Conservation (phyloP, 2,888 invertebrate species). For the Spilarctia lutea region DNA sequence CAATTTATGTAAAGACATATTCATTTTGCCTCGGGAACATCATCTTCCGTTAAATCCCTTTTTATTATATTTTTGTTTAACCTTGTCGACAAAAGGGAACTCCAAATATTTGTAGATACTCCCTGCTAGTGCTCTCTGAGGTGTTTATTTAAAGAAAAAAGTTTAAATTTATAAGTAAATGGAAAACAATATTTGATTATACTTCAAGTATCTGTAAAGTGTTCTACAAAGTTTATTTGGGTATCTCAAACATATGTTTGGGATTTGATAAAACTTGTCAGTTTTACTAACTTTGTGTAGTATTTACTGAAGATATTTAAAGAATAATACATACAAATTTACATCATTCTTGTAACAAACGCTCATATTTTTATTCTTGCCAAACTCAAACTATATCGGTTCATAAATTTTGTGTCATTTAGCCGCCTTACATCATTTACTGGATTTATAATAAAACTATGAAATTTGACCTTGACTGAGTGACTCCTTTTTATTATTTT, state of each 20-base stretch:
- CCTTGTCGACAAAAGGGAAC: background rate
- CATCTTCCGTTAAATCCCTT: background rate
- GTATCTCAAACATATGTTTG: too few relatives aligned
- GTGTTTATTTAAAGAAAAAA: background rate
- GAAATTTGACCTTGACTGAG: background rate
- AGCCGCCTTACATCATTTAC: background rate
- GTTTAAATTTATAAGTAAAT: background rate
- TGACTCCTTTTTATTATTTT: too few relatives aligned
- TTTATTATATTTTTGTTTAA: conserved; percentile 1
- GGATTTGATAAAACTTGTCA: background rate
- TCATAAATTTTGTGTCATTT: too few relatives aligned
- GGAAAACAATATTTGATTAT: background rate
- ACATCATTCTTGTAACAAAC: background rate
- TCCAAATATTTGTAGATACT: background rate
- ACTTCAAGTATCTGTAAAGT: background rate
- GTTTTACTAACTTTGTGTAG: background rate
- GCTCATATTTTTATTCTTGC: background rate
- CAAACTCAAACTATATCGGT: background rate
- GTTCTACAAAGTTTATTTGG: background rate
- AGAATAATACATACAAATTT: background rate
- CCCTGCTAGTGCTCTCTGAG: background rate
- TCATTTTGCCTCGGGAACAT: background rate
- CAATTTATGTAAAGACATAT: background rate
- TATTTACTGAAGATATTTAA: background rate
- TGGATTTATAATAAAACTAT: background rate